A percentile compares a stretch with the other conserved stretches of the same genome.
These are phyloP conservation scores for Brachyhypopomus gauderio DNA, from an alignment of 2,113 vertebrate species.

Conservation along the genomic window DNA sequence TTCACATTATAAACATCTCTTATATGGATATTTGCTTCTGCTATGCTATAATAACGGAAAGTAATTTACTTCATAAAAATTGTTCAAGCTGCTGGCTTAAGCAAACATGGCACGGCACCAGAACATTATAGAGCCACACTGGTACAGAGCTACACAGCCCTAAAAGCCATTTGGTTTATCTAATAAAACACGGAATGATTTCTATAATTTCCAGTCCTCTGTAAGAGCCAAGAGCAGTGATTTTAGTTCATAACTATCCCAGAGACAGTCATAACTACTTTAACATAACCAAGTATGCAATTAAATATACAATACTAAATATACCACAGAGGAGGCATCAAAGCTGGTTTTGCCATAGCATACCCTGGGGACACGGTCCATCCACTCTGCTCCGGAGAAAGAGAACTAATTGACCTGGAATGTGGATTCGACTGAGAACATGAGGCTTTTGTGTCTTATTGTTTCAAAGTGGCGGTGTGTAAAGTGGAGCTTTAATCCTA, in stretches of 20 bases:
- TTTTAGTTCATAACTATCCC: not conserved
- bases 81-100: not conserved
- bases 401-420: no score
- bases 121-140: not conserved
- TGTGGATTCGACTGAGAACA: no score
- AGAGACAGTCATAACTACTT: not conserved
- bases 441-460: no score
- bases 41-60: not conserved
- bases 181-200: not conserved
- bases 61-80: not conserved
- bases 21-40: no score
- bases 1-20: no score
- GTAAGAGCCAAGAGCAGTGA: not conserved
- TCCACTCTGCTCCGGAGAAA: no score
- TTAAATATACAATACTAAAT: not conserved
- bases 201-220: conserved; percentile 12
- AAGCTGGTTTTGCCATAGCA: not conserved
- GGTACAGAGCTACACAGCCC: not conserved
- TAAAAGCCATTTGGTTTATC: not conserved
- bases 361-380: not conserved
- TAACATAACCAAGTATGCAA: not conserved
- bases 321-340: no score
- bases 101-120: conserved; percentile 20
- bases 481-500: not conserved
- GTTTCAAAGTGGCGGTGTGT: not conserved